phyloP scores from a whole-genome alignment of 2,113 vertebrate species.

The Carlito syrichta region DNA sequence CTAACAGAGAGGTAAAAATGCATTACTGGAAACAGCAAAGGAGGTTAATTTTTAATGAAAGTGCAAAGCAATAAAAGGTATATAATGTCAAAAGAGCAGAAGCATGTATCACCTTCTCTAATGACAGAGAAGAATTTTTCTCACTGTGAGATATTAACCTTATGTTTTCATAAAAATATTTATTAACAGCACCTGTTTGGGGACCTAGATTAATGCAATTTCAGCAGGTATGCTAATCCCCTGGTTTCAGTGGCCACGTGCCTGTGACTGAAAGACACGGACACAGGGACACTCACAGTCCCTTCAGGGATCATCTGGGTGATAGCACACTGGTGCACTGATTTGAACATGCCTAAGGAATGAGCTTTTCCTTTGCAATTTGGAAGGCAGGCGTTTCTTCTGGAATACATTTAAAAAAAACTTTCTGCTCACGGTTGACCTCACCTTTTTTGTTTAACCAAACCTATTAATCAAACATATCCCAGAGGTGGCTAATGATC shows the following conservation, averaged over 20 bases:
- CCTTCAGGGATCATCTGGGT: background rate
- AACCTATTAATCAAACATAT: constrained; percentile 84
- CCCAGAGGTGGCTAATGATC: constrained; percentile 82
- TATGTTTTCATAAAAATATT: background rate
- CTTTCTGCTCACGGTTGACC: constrained; percentile 80
- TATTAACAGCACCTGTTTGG: background rate
- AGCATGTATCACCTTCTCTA: background rate
- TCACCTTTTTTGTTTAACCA: constrained; percentile 82
- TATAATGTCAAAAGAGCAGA: background rate
- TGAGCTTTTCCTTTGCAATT: constrained; percentile 52
- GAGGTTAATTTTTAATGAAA: background rate
- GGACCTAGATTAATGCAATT: background rate
- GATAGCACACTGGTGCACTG: constrained; percentile 22
- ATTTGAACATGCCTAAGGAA: constrained; percentile 54
- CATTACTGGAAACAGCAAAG: background rate
- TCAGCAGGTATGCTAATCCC: background rate
- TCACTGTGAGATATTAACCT: background rate
- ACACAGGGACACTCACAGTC: background rate
- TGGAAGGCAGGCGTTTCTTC: constrained; percentile 63
- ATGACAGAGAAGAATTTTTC: background rate
- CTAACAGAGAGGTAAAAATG: background rate
- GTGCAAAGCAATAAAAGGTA: background rate
- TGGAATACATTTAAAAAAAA: constrained; percentile 64
- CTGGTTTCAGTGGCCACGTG: background rate
- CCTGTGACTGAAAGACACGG: background rate